Conservation (phyloP, 53 echinoderm and acorn worm species). For the Patiria pectinifera region DNA sequence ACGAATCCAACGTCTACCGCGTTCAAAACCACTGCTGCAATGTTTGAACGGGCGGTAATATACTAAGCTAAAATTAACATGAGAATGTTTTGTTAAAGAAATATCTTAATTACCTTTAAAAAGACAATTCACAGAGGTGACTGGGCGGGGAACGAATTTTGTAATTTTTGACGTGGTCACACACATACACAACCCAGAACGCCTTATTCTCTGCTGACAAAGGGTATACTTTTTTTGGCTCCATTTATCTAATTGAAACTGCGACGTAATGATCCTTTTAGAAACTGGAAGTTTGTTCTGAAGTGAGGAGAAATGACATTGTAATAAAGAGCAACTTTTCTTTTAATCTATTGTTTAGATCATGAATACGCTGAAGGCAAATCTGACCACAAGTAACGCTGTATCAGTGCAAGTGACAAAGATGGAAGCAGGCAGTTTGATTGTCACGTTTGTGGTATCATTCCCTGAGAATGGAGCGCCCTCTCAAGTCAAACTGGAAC, state of each 20-base stretch:
- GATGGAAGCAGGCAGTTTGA: conserved; percentile 19
- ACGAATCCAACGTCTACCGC: not conserved
- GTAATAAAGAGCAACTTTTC: not conserved
- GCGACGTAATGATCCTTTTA: no score
- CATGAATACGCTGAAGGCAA: not conserved
- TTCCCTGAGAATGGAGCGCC: not conserved
- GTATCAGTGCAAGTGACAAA: not conserved
- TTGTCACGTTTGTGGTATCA: not conserved
- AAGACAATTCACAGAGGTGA: no score
- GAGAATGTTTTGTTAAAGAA: no score
- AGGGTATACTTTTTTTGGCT: no score
- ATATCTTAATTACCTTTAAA: no score
- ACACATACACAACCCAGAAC: no score
- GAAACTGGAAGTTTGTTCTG: no score
- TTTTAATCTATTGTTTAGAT: not conserved
- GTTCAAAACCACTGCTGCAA: conserved; percentile 1
- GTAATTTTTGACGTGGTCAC: no score
- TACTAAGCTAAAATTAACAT: not conserved
- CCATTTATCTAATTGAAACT: no score
- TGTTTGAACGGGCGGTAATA: conserved; percentile 10
- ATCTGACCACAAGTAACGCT: not conserved
- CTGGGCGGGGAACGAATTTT: no score
- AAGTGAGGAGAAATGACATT: no score
- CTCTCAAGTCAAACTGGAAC: not conserved
- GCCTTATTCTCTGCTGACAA: no score